Evolutionary conservation across 2,797 vertebrate species (phyloP).

Genomic region (Cynodonichthys magdalenae): DNA sequence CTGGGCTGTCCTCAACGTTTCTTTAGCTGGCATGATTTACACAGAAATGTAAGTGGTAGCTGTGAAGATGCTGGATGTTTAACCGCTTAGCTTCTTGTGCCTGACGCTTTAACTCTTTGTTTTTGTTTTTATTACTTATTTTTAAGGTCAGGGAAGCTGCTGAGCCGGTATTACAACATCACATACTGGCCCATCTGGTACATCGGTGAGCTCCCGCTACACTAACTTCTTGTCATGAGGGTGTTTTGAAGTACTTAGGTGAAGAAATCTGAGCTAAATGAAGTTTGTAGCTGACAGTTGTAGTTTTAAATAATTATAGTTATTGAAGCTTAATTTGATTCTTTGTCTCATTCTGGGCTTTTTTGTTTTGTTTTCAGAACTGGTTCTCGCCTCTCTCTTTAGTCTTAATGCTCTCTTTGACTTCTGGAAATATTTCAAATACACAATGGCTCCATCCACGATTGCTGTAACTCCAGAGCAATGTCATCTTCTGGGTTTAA

Average conservation of each 20-base stretch:
- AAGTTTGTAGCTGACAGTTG: no score
- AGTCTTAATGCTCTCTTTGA: conserved; percentile 95
- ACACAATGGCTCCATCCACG: conserved; percentile 87
- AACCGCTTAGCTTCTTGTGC: neutral
- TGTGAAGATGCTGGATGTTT: neutral
- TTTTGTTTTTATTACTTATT: neutral
- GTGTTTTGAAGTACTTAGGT: no score
- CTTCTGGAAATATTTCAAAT: conserved; percentile 97
- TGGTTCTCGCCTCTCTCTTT: conserved; percentile 88
- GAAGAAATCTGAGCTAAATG: no score
- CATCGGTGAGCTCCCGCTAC: conserved; percentile 85
- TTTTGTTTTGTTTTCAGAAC: conserved; percentile 74
- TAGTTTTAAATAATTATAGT: neutral
- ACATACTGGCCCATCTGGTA: conserved; percentile 95
- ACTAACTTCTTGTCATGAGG: no score
- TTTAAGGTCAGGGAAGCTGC: conserved; percentile 90
- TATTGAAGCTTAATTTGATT: neutral
- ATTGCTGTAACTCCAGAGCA: conserved; percentile 86
- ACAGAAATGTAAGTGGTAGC: conserved; percentile 88
- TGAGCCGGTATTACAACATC: conserved; percentile 91
- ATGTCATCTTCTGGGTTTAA: conserved; percentile 87
- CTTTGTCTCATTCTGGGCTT: no score
- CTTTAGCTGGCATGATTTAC: conserved; percentile 94
- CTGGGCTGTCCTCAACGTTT: conserved; percentile 93
- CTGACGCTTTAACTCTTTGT: neutral